These are phyloP conservation scores for Melanotaenia duboulayi DNA, from an alignment of 2,113 vertebrate genomes.

Conservation along the genomic window DNA sequence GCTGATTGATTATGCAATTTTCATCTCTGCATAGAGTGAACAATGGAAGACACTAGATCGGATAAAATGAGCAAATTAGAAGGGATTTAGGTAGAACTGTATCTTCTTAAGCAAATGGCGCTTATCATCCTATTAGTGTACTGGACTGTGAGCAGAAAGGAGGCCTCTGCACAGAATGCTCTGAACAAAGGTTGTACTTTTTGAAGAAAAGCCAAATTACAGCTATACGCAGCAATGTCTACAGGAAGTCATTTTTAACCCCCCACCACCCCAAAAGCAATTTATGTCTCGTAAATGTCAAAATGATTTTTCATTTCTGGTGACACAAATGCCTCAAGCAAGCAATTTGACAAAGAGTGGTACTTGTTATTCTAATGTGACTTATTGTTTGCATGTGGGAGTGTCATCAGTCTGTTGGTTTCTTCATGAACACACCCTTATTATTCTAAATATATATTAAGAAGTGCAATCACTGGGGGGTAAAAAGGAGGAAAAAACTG, in stretches of 20 bases:
- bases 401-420: background rate
- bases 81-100: constrained; percentile 61
- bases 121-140: constrained; percentile 65
- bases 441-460: too few species aligned
- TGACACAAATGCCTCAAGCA: constrained; percentile 48
- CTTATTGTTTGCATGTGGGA: constrained; percentile 14
- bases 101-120: constrained; percentile 60
- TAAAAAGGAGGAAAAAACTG: too few species aligned
- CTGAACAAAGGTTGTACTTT: constrained; percentile 3
- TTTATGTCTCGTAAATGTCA: constrained; percentile 55
- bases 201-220: constrained; percentile 29
- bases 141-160: constrained; percentile 38
- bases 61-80: constrained; percentile 54
- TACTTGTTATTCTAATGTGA: constrained; percentile 6
- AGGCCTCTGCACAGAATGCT: constrained; percentile 37
- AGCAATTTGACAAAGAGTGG: background rate
- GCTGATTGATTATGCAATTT: constrained; percentile 55
- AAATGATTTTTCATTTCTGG: constrained; percentile 42
- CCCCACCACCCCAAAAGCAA: too few species aligned
- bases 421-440: background rate
- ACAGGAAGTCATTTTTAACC: constrained; percentile 1
- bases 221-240: constrained; percentile 7
- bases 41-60: constrained; percentile 35
- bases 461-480: too few species aligned
- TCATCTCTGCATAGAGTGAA: constrained; percentile 30